These are phyloP conservation scores for Cassiopea andromeda DNA, from an alignment of 30 jellyfish, hydroid and myxozoan species.

Conservation along the genomic window DNA sequence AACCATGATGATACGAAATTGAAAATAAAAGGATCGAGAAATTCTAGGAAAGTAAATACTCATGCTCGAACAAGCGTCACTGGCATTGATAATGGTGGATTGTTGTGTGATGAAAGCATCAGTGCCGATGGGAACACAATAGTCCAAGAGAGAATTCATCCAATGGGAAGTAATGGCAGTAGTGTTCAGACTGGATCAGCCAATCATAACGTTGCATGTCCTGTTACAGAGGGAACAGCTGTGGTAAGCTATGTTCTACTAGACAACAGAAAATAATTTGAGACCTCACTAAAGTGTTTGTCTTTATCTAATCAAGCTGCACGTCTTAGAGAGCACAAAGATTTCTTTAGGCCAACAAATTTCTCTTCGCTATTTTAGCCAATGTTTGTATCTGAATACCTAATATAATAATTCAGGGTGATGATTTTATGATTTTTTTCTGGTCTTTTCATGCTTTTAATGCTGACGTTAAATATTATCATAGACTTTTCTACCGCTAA, in stretches of 20 bases:
- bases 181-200: neutral
- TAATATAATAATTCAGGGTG: no score
- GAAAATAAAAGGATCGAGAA: neutral
- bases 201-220: neutral
- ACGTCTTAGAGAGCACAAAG: no score
- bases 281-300: neutral
- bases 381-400: no score
- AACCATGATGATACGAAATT: neutral
- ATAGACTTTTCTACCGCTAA: no score
- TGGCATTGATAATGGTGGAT: constrained; percentile 31
- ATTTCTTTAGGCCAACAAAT: no score
- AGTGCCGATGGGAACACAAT: neutral
- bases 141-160: neutral
- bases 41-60: neutral
- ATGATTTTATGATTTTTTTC: no score
- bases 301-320: no score
- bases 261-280: neutral
- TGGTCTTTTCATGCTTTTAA: no score
- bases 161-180: neutral
- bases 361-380: no score
- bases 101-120: constrained; percentile 7
- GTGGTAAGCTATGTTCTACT: neutral
- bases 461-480: no score
- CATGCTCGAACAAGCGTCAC: constrained; percentile 8
- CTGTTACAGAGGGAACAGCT: neutral